Percentiles rank a stretch among this genome's conserved stretches.
These are phyloP conservation scores for Volucella inflata DNA, from an alignment of 2,888 invertebrate species.

Conservation along the genomic window DNA sequence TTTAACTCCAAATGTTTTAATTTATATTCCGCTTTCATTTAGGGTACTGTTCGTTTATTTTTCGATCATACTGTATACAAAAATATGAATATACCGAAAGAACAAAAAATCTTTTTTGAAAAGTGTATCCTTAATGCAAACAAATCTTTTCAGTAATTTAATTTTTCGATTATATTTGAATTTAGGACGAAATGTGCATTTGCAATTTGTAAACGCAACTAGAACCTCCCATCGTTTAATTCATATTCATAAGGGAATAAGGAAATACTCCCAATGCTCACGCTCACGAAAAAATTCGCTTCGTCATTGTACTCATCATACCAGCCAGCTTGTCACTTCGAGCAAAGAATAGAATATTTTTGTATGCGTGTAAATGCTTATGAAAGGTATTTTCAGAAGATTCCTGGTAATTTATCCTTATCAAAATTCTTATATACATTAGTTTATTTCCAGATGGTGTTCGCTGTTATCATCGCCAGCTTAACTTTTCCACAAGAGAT, in stretches of 20 bases:
- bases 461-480: slow-evolving; percentile 72
- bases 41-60: not conserved
- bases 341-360: slow-evolving; percentile 54
- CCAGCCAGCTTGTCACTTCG: slow-evolving; percentile 59
- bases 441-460: slow-evolving; percentile 73
- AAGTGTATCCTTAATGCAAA: slow-evolving; percentile 59
- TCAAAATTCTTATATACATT: slow-evolving; percentile 63
- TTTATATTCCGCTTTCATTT: not conserved
- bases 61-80: slow-evolving; percentile 33
- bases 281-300: slow-evolving; percentile 48
- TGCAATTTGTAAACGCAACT: slow-evolving; percentile 39
- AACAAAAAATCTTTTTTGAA: slow-evolving; percentile 46
- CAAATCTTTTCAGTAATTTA: slow-evolving; percentile 64
- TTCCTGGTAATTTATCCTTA: slow-evolving; percentile 63
- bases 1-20: too few relatives aligned
- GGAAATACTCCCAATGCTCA: not conserved
- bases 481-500: slow-evolving; percentile 60
- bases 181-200: slow-evolving; percentile 62
- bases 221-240: not conserved
- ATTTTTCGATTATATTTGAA: slow-evolving; percentile 70
- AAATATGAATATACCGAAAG: slow-evolving; percentile 15
- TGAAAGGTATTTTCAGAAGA: slow-evolving; percentile 36
- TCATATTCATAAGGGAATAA: slow-evolving; percentile 24
- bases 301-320: slow-evolving; percentile 69
- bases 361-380: slow-evolving; percentile 16